Conservation (phyloP, 2,113 vertebrate genomes). For the Edolisoma coerulescens region DNA sequence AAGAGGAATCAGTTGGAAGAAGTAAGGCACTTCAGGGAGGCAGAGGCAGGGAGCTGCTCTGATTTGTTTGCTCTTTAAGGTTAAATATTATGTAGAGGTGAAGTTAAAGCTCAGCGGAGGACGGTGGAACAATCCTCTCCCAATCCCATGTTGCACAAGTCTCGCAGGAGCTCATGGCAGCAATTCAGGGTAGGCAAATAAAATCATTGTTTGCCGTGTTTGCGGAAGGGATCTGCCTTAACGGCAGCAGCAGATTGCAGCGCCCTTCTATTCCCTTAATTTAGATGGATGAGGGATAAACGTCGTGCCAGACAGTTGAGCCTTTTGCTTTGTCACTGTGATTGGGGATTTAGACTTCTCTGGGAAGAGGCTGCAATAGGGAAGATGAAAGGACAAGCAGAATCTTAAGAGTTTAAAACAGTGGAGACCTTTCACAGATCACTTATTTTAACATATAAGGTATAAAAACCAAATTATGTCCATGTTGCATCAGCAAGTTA, state of each 20-base stretch:
- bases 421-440: background rate
- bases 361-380: background rate
- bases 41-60: background rate
- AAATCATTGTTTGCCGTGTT: background rate
- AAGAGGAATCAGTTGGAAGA: background rate
- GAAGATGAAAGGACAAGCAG: background rate
- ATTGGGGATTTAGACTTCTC: background rate
- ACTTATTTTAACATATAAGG: background rate
- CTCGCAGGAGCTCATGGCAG: background rate
- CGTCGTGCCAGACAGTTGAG: background rate
- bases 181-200: background rate
- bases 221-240: background rate
- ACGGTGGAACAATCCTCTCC: background rate
- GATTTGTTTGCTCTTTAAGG: background rate
- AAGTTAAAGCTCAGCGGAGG: background rate
- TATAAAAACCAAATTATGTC: background rate
- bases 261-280: background rate
- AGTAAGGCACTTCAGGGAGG: background rate
- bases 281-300: conserved; percentile 16
- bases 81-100: background rate
- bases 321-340: background rate
- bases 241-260: background rate
- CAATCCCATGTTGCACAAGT: background rate
- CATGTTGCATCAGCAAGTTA: rapidly evolving
- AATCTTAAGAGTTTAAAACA: background rate